Base-by-base conservation (phyloP, 2,888 invertebrate species). In the Machimus atricapillus region DNA sequence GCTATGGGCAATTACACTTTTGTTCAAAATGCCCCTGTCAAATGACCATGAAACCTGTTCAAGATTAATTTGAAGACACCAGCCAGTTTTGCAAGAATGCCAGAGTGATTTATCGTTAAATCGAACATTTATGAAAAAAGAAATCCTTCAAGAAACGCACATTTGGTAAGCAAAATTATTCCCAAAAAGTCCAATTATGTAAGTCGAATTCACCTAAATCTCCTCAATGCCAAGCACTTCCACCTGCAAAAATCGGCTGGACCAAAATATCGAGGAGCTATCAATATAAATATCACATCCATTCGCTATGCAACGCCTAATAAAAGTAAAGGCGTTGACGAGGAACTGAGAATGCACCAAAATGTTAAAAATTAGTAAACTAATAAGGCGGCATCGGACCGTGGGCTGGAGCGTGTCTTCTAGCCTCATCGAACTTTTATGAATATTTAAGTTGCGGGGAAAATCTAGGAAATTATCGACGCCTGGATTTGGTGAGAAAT, bases 311-410 rank as follows among this genome's bases (percentile, higher is more conserved):
- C 40, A 78, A 23, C 43, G 8, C 43, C 23, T 14, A 40, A 78
- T n/a, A 40, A 43, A 40, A 78, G n/a, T 40, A 78, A 43, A 78
- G 78, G 78, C 78, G 78, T 78, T 23, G 78, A 78, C 23, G 40
- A 46, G 78, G 23, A 78, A 78, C 78, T 43, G 37, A 46, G 23
- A 78, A 19, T 78, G 78, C 78, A 78, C 43, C 78, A 78, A 78
- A 78, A 78, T 46, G 27, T 19, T 43, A 78, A 34, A 78, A 43
- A 78, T 23, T 23, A 66, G 37, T 23, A 40, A 37, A 43, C 46
- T 6, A 78, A 78, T 40, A 78, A 78, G 43, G 46, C 23, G 78
- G 40, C 14, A 8, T 19, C 4, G 43, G 2, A 46, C 43, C 43
- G 78, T 78, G 78, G 78, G 78, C 8, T 43, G 78, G 8, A 78